Evolutionary conservation across 2,888 invertebrate genomes (phyloP), one percentile per base, ranked within the genome.

Genomic region (Ommatoiulus sabulosus): DNA sequence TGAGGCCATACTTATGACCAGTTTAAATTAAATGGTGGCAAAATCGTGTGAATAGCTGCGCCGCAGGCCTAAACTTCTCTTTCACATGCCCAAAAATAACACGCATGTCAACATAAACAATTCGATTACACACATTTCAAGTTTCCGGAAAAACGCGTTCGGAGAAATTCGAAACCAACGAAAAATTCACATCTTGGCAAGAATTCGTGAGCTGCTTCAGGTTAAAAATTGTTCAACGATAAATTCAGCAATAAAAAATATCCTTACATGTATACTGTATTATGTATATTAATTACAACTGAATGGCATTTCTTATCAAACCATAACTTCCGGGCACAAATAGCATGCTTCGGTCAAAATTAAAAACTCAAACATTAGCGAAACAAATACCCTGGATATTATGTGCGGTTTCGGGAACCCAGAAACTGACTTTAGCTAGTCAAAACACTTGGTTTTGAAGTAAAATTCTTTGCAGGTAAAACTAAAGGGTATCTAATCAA

Each of bases 241-340:
- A 63, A 63, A 20, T 0, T 20, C 72, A 72, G 5, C 72, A 7
- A 72, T 80, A 35, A 80, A 80, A 80, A 80, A 80, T 80, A 80
- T 80, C 24, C 80, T 80, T 80, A 80, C n/a, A 57, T 80, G 35
- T 80, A 35, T n/a, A 24, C n/a, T n/a, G n/a, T n/a, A n/a, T n/a
- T 80, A 80, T 80, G 12, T 80, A 80, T 35, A 80, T 80, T 80
- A 80, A 35, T 80, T 80, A 35, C 80, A 80, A 80, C 80, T 12
- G 24, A 80, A 80, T 24, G 15, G 12, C 52, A 12, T 52, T 52
- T 52, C 52, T 4, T 12, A 1, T 52, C 52, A 52, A 52, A 52
- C 52, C 15, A 1, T 10, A 3, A 3, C 80, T 15, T 80, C 0
- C 6, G 20, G 12, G 24, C 17, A 12, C 52, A 35, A 35, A 35